A percentile compares a stretch with the other conserved stretches of the same genome.
These are phyloP conservation scores for Cairina moschata DNA, from an alignment of 2,113 vertebrate species.

Conservation along the genomic window DNA sequence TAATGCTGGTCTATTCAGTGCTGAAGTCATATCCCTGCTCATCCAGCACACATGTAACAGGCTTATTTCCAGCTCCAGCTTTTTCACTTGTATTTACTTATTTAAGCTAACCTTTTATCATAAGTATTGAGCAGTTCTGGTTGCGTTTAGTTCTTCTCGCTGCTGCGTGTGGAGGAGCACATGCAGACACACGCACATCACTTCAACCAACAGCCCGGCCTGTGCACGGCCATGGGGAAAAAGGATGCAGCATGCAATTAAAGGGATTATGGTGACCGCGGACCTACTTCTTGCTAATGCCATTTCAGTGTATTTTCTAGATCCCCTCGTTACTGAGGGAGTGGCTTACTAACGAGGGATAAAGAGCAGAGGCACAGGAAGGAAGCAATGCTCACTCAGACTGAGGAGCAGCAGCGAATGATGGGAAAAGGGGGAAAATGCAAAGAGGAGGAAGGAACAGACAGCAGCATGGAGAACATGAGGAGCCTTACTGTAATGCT, in stretches of 20 bases:
- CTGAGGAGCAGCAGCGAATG: neutral
- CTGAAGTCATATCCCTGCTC: neutral
- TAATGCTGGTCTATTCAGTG: neutral
- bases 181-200: too few species aligned
- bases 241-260: constrained; percentile 4
- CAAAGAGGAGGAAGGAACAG: neutral
- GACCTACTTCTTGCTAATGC: constrained; percentile 2
- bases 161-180: neutral
- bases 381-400: neutral
- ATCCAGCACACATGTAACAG: neutral
- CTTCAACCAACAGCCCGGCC: neutral
- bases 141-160: neutral
- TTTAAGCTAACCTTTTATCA: neutral
- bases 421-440: neutral
- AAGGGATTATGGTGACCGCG: neutral
- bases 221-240: accelerated
- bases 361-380: constrained; percentile 6
- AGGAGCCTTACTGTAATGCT: neutral
- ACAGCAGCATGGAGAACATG: neutral
- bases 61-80: neutral
- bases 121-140: neutral
- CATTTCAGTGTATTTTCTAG: constrained; percentile 41
- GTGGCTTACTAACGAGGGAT: neutral
- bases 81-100: neutral
- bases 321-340: neutral